phyloP scores from a whole-genome alignment of 2,113 vertebrate species.

The Campylomormyrus tamandua region DNA sequence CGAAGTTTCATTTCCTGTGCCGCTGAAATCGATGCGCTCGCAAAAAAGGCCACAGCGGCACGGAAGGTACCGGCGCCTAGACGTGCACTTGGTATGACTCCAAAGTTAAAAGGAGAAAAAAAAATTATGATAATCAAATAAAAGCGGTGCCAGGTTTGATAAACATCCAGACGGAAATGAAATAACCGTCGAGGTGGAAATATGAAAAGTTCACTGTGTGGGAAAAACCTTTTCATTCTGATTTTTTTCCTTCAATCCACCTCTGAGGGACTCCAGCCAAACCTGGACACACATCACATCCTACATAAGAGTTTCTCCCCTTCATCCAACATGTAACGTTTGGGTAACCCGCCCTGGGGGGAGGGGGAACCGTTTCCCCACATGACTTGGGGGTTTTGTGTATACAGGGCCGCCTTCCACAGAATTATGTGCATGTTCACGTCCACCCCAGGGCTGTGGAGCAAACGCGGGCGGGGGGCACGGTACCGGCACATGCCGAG shows the following conservation, averaged over 20 bases:
- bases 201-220: constrained; percentile 71
- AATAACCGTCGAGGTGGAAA: constrained; percentile 80
- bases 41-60: constrained; percentile 13
- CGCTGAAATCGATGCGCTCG: constrained; percentile 50
- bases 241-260: constrained; percentile 24
- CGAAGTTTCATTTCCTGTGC: constrained; percentile 59
- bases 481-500: neutral
- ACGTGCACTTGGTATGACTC: constrained; percentile 56
- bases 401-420: neutral
- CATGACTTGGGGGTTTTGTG: constrained; percentile 20
- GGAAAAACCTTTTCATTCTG: constrained; percentile 61
- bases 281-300: constrained; percentile 26
- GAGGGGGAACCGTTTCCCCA: constrained; percentile 28
- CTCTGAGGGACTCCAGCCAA: constrained; percentile 27
- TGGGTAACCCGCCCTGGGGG: constrained; percentile 24
- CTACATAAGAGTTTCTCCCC: constrained; percentile 34
- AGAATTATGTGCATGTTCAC: constrained; percentile 4
- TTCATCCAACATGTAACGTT: constrained; percentile 26
- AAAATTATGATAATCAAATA: neutral
- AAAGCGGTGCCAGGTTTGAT: constrained; percentile 66
- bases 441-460: neutral
- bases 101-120: constrained; percentile 4
- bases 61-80: constrained; percentile 46
- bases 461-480: neutral
- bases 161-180: constrained; percentile 81